These are phyloP conservation scores for Biston stratarius DNA, from an alignment of 2,888 invertebrate genomes.

Conservation along the genomic window DNA sequence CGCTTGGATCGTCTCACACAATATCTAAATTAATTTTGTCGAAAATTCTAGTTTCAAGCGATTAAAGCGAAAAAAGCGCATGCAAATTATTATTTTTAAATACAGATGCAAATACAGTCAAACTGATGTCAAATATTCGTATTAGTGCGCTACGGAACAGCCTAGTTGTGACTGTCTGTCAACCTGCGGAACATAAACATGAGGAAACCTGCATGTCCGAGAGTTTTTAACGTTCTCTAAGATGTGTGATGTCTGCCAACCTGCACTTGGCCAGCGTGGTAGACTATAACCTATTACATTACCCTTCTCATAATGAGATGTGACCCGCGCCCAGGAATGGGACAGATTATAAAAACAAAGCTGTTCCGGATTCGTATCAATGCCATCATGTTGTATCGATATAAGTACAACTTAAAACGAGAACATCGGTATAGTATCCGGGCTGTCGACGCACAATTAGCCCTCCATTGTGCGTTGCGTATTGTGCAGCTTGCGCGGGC, in stretches of 20 bases:
- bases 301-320: too few relatives aligned
- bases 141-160: too few relatives aligned
- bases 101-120: not conserved
- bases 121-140: too few relatives aligned
- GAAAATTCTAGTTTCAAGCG: slow-evolving; percentile 2
- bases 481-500: slow-evolving; percentile 68
- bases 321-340: too few relatives aligned
- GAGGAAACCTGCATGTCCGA: too few relatives aligned
- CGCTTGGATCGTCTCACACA: slow-evolving; percentile 31
- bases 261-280: too few relatives aligned
- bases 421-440: slow-evolving; percentile 69
- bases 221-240: too few relatives aligned
- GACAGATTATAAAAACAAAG: too few relatives aligned
- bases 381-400: slow-evolving; percentile 55
- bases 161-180: too few relatives aligned
- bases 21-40: not conserved
- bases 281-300: too few relatives aligned
- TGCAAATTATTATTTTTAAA: not conserved
- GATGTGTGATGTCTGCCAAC: too few relatives aligned
- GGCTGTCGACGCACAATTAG: slow-evolving; percentile 84
- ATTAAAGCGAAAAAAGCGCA: not conserved
- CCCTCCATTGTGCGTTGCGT: slow-evolving; percentile 70
- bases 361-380: slow-evolving; percentile 11
- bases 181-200: too few relatives aligned
- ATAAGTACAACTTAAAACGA: slow-evolving; percentile 42